Percentiles rank a stretch among this genome's conserved stretches.
Conservation (phyloP, 1,140 invertebrate genomes). For the Lepidurus arcticus region DNA sequence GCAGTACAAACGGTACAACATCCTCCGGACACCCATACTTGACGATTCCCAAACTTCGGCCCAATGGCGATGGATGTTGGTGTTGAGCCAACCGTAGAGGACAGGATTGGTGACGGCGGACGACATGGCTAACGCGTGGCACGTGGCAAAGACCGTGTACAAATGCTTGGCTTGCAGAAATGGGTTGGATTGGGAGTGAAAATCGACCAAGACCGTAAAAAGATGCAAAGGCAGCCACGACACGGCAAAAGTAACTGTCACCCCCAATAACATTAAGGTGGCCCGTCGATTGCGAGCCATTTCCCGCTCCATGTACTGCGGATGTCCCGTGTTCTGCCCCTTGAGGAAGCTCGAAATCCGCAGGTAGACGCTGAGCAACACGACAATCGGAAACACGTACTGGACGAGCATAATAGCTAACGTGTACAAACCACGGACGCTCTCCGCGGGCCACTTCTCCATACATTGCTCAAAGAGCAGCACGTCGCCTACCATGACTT, state of each 20-base stretch:
- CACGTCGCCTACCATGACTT: slow-evolving; percentile 14
- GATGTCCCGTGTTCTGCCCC: background rate
- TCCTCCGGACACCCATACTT: background rate
- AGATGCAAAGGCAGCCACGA: background rate
- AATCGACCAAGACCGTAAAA: background rate
- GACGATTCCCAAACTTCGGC: background rate
- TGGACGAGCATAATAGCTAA: slow-evolving; percentile 23
- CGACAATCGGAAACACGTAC: slow-evolving; percentile 24
- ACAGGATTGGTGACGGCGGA: slow-evolving; percentile 52
- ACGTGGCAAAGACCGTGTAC: slow-evolving; percentile 51
- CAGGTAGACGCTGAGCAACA: background rate
- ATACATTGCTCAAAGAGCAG: slow-evolving; percentile 11
- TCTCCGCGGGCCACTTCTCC: slow-evolving; percentile 23
- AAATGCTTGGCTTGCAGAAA: slow-evolving; percentile 5
- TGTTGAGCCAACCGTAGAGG: slow-evolving; percentile 54
- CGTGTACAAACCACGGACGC: background rate
- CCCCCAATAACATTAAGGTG: background rate
- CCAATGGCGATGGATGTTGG: slow-evolving; percentile 39
- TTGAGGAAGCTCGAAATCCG: slow-evolving; percentile 22
- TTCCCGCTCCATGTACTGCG: background rate
- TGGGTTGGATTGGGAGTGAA: background rate
- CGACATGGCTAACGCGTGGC: slow-evolving; percentile 53
- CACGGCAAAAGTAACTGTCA: background rate
- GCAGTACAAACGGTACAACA: background rate
- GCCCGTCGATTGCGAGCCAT: slow-evolving; percentile 4